Evolutionary conservation across 2,113 vertebrate genomes (phyloP), one percentile per base, ranked within the genome.

Genomic region (Nannospalax galili): DNA sequence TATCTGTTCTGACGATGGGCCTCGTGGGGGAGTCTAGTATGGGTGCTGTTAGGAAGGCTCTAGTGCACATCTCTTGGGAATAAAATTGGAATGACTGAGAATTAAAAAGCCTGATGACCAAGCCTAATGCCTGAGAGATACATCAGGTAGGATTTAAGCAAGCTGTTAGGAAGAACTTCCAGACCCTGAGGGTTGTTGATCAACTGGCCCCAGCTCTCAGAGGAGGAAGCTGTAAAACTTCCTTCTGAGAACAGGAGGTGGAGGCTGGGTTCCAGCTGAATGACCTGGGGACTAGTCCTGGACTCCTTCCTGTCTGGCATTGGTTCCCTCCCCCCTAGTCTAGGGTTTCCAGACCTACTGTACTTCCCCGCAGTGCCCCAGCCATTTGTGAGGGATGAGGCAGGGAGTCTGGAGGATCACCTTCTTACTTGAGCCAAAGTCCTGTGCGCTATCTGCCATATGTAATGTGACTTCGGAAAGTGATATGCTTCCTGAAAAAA

Each of bases 61-160:
- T 3, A 17, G 77, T 28, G 3, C 3, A 0, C 0, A 45, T 87
- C 20, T 40, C 40, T 52, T 26, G 9, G 19, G 5, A 52, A 0
- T 7, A 4, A 56, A 48, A 1, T 64, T 35, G 19, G 42, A n/a
- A n/a, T n/a, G n/a, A n/a, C n/a, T n/a, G 37, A 64, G 62, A n/a
- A n/a, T n/a, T 24, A 16, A 26, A 70, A 45, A 15, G n/a, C n/a
- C 30, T 26, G 30, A 24, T 52, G 48, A n/a, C n/a, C n/a, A n/a
- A n/a, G n/a, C n/a, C n/a, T n/a, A n/a, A n/a, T n/a, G n/a, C n/a
- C n/a, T n/a, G n/a, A n/a, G n/a, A n/a, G n/a, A n/a, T n/a, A n/a
- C 19, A 56, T 52, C 20, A 16, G 74, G 78, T 64, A 82, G 58
- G 56, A 82, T 64, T 88, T 69, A 37, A 89, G 48, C 15, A 19